Evolutionary conservation across 2,113 vertebrate genomes (phyloP), one percentile per base, ranked within the genome.

Genomic region (Prietella phreatophila): DNA sequence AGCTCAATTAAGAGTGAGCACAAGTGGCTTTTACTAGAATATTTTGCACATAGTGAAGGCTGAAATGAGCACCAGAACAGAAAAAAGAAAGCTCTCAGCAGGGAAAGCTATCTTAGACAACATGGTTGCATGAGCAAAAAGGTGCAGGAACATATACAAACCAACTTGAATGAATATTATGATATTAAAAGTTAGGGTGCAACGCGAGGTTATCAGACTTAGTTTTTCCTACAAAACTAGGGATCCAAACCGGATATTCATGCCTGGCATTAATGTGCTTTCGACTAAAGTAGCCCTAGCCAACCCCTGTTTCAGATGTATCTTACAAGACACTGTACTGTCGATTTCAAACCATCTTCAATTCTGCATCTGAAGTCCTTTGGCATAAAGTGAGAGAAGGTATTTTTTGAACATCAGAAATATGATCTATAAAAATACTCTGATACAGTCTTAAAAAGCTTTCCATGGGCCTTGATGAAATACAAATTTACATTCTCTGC

Each of bases 401-500:
- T 13, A 53, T n/a, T 39, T 71, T 69, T 65, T 55, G 42, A 30
- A 36, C 6, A 20, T 55, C 47, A 53, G 65, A n/a, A 27, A 47
- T 55, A 36, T 79, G 30, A 69, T 33, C 47, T 82, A 25, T 42
- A 67, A 67, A 67, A 86, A 69, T 7, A 22, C 61, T 42, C 63
- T 81, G 27, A 58, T 25, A 13, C 22, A 36, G 3, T 58, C 58
- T n/a, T 42, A 58, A 82, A 82, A 65, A 39, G 61, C 27, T 73
- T 55, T 69, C 39, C 22, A 55, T 25, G 30, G n/a, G 33, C 50
- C 15, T 69, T 86, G 78, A 86, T 61, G 50, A 56, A 33, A 73
- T 82, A 47, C 8, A 86, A 80, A 82, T 87, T 83, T 75, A 61
- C 53, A 71, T 67, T 75, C 19, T 53, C 65, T 73, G 19, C 63